phyloP scores from a whole-genome alignment of 2,113 vertebrate species.

The Meriones unguiculatus region DNA sequence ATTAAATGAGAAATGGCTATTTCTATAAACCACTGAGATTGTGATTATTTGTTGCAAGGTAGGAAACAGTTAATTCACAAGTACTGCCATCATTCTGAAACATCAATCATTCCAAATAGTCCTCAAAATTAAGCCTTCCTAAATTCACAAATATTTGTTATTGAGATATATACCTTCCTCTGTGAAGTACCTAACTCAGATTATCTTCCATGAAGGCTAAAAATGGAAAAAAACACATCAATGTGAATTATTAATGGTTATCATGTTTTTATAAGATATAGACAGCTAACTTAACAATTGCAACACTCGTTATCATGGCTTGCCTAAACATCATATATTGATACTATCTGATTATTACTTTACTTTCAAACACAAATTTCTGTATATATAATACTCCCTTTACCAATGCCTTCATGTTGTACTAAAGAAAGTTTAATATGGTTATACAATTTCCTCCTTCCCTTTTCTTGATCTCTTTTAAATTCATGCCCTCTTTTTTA shows the following conservation, averaged over 20 bases:
- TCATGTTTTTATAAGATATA: not conserved
- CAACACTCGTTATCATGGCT: not conserved
- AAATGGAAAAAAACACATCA: not conserved
- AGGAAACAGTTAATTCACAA: conserved; percentile 17
- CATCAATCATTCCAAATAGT: not conserved
- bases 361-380: not conserved
- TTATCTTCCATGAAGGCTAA: not conserved
- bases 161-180: not conserved
- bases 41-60: not conserved
- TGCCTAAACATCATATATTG: not conserved
- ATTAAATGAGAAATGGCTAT: not conserved
- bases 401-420: not conserved
- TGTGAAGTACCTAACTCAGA: not conserved
- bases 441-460: not conserved
- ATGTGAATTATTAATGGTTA: not conserved
- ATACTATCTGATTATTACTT: not conserved
- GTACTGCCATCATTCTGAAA: not conserved
- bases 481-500: not conserved
- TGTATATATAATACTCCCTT: not conserved
- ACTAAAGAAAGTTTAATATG: not conserved
- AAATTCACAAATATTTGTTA: not conserved
- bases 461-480: not conserved
- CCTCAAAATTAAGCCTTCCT: not conserved
- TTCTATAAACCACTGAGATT: not conserved
- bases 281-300: not conserved